Evolutionary conservation across 2,797 vertebrate genomes (phyloP).

Genomic region (Coccyzus lansbergi): DNA sequence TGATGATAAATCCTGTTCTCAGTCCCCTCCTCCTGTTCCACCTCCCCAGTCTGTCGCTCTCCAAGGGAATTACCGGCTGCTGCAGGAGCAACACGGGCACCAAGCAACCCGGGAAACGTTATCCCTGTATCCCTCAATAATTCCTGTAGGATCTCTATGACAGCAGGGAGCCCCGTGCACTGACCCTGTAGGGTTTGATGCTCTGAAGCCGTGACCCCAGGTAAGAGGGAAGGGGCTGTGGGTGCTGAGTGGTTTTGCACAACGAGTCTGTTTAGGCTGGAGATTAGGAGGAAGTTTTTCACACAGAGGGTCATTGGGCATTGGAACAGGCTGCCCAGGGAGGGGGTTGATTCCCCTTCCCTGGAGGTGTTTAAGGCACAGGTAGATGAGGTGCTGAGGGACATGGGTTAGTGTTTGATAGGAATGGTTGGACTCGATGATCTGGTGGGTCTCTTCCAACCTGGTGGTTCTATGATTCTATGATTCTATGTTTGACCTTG

Average conservation of each 20-base stretch:
- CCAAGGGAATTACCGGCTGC: neutral
- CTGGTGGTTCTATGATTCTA: too few relatives aligned
- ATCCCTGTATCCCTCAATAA: fast-evolving
- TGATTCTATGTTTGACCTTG: too few relatives aligned
- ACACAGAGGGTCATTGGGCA: too few relatives aligned
- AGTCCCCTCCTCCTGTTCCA: neutral
- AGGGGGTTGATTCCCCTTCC: too few relatives aligned
- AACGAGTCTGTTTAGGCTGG: fast-evolving
- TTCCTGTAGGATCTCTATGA: fast-evolving
- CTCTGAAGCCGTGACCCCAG: neutral
- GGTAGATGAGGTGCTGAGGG: too few relatives aligned
- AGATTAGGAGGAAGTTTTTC: too few relatives aligned
- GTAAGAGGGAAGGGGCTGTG: fast-evolving
- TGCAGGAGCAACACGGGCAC: neutral
- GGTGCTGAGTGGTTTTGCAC: neutral
- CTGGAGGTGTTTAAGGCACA: too few relatives aligned
- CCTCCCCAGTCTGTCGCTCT: neutral
- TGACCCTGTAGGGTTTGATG: too few relatives aligned
- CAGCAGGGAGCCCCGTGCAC: neutral
- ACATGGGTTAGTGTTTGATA: too few relatives aligned
- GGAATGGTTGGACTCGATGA: too few relatives aligned
- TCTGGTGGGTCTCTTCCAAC: too few relatives aligned
- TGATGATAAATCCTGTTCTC: neutral
- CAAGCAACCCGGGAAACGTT: neutral
- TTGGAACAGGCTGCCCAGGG: too few relatives aligned